Conservation (phyloP, 2,888 invertebrate species). For the Diogma glabrata region DNA sequence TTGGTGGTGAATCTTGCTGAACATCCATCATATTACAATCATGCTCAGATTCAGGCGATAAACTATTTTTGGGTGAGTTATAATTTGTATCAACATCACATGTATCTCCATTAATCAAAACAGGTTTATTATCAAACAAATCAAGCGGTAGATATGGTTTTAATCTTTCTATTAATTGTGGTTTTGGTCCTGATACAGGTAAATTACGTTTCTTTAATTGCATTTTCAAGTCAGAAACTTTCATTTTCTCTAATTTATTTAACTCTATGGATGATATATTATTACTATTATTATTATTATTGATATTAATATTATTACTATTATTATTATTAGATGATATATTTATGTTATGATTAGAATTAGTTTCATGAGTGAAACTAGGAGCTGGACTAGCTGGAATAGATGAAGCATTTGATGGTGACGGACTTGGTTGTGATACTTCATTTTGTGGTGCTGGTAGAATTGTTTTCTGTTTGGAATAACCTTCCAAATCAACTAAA, state of each 20-base stretch:
- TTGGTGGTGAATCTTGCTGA: slow-evolving; percentile 30
- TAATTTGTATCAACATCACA: slow-evolving; percentile 26
- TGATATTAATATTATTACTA: slow-evolving; percentile 3
- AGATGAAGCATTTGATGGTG: slow-evolving; percentile 39
- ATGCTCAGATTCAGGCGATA: slow-evolving; percentile 27
- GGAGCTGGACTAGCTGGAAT: slow-evolving; percentile 33
- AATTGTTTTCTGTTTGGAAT: slow-evolving; percentile 57
- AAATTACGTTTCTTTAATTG: slow-evolving; percentile 88
- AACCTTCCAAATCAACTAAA: slow-evolving; percentile 69
- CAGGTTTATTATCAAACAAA: slow-evolving; percentile 41
- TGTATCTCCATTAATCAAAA: slow-evolving; percentile 27
- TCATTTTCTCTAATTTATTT: slow-evolving; percentile 84
- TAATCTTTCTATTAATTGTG: slow-evolving; percentile 84
- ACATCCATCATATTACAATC: slow-evolving; percentile 32
- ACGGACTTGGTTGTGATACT: slow-evolving; percentile 39
- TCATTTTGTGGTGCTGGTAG: slow-evolving; percentile 49
- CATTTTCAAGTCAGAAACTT: slow-evolving; percentile 87
- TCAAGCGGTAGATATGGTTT: slow-evolving; percentile 52
- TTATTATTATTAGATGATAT: slow-evolving; percentile 3
- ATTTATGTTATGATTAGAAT: slow-evolving; percentile 1
- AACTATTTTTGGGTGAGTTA: slow-evolving; percentile 25
- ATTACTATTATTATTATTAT: slow-evolving; percentile 2
- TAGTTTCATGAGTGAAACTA: slow-evolving; percentile 27
- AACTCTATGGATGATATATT: slow-evolving; percentile 26
- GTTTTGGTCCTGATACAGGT: slow-evolving; percentile 93